Base-by-base conservation (phyloP, 2,113 vertebrate genomes). In the Indri indri region DNA sequence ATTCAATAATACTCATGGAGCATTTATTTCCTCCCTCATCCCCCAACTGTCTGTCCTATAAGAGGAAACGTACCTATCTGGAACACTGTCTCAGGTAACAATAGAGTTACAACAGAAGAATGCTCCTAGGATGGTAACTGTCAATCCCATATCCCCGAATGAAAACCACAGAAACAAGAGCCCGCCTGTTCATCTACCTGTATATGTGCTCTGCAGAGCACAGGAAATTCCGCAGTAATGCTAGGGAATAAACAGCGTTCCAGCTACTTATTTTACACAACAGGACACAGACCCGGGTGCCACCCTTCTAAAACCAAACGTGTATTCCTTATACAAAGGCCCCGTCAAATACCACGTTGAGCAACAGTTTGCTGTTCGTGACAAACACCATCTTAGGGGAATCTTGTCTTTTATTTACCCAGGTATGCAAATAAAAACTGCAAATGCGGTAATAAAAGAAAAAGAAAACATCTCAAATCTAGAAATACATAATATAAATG, bases 391-490 rank as follows among this genome's bases (percentile, higher is more conserved):
- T 93, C 73, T 90, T 42, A 80, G 70, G 59, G 34, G 71, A 71
- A 88, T 93, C 86, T 91, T 85, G 96, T 88, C 92, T 94, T 80
- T 93, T 97, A 96, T 95, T 96, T 96, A 94, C 82, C 61, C 96
- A 96, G 96, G 91, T 96, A 95, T 23, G 85, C 86, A 97, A 97
- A 98, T 91, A 98, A 94, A 96, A 96, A 50, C 23, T 52, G 40
- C 71, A 70, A 86, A 79, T 17, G 34, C 12, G 32, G 22, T 45
- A 54, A 96, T 66, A 79, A 93, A 83, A 71, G 71, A 25, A 66
- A 96, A 97, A 97, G 45, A 93, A 92, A 97, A 95, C 74, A 22
- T 65, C 52, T 96, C 61, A 47, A 71, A 95, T 42, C n/a, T 45
- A 96, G 97, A 97, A 96, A 63, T 83, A 47, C 27, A 4, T 47